Evolutionary conservation across 2,888 invertebrate species (phyloP), one percentile per base, ranked within the genome.

Genomic region (Salticus scenicus): DNA sequence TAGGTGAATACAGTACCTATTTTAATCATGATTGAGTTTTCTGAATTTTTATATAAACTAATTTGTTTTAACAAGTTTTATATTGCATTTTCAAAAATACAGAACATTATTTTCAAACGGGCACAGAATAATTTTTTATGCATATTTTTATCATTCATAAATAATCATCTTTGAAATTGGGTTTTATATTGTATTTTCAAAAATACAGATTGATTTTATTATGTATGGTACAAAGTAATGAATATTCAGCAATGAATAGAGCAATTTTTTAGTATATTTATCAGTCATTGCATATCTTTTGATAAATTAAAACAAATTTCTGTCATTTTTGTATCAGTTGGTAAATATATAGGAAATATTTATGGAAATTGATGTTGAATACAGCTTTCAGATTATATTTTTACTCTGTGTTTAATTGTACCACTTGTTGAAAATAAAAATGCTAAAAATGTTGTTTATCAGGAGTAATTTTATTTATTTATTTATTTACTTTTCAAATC

Each of bases 351-450:
- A 57, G 57, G 5, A 24, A 24, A 57, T 57, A 24, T 57, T 57
- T 57, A 57, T 57, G 17, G 24, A 57, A 57, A 57, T 57, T 24
- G 57, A 57, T 57, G 57, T 57, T 57, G 57, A 47, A 47, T 47
- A 47, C 57, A 57, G 57, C 57, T 47, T 47, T 24, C 20, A 57
- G 24, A 57, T 57, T 57, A 57, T 57, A 57, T 57, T 57, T 57
- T 57, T 57, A 57, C 7, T 57, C 57, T 57, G 17, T 47, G 57
- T 57, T 57, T 57, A 4, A 57, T 57, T 57, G 57, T 24, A 57
- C 57, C 7, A 17, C 57, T 24, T 57, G 57, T 57, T 57, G 24
- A 57, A 57, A 57, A 57, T 57, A 57, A 57, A 57, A 8, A 57
- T n/a, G 57, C 57, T 57, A 12, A 57, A 24, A 57, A 57, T 24